Evolutionary conservation across 2,113 vertebrate species (phyloP).

Genomic region (Indicator indicator): DNA sequence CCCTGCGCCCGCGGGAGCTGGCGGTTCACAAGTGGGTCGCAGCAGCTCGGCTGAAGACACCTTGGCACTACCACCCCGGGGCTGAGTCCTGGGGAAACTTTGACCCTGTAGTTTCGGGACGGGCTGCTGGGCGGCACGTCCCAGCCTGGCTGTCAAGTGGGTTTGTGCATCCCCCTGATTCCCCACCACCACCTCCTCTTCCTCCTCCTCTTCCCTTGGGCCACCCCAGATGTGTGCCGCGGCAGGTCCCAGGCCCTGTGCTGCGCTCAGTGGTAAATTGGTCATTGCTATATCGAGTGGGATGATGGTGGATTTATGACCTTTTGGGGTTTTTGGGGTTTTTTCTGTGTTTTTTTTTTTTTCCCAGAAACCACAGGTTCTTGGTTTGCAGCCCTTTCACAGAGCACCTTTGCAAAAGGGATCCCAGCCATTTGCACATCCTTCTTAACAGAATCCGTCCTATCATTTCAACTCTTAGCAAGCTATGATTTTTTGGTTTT

Average conservation of each 20-base stretch:
- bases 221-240: not conserved
- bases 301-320: not conserved
- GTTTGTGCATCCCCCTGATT: slow-evolving; percentile 18
- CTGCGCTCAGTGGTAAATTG: not conserved
- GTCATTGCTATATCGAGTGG: slow-evolving; percentile 15
- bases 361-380: slow-evolving; percentile 75
- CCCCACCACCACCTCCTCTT: not conserved
- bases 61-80: slow-evolving; percentile 75
- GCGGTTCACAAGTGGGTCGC: slow-evolving; percentile 54
- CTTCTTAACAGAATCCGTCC: slow-evolving; percentile 91
- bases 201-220: not conserved
- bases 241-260: slow-evolving; percentile 18
- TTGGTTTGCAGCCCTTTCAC: slow-evolving; percentile 72
- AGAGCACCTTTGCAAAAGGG: slow-evolving; percentile 72
- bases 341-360: not conserved
- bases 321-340: not conserved
- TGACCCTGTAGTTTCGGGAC: slow-evolving; percentile 78
- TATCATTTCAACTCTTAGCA: slow-evolving; percentile 91
- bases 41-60: slow-evolving; percentile 51
- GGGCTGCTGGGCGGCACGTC: slow-evolving; percentile 91
- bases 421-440: slow-evolving; percentile 85
- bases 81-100: slow-evolving; percentile 77
- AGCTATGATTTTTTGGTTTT: slow-evolving; percentile 82
- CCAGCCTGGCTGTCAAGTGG: slow-evolving; percentile 60
- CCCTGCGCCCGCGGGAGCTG: not conserved